Evolutionary conservation across 2,797 vertebrate genomes (phyloP), one percentile per base, ranked within the genome.

Genomic region (Sebastes elongatus): DNA sequence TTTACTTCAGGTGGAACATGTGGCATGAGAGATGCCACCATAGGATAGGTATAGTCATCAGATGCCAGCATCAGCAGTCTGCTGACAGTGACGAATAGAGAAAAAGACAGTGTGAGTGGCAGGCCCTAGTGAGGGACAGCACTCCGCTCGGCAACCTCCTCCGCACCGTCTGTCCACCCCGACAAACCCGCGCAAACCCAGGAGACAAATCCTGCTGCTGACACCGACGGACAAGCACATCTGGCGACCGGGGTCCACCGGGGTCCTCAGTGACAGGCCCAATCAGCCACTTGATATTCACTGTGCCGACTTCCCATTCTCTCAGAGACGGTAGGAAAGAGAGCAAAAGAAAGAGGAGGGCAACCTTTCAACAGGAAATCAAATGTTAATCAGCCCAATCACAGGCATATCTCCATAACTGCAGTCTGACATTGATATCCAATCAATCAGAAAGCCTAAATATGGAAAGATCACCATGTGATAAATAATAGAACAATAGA

Each of bases 21-120:
- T 72, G 84, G 85, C 87, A 78, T 75, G 85, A 90, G 88, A 83
- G 84, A 90, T 80, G 84, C 83, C 71, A 81, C 86, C 89, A 80
- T 55, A 78, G 79, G 71, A 91, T 84, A 68, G 78, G 78, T 80
- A 62, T 56, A 82, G 89, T 84, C 86, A 85, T 88, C 72, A 78
- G 90, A 89, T 74, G 56, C 73, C 81, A 33, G 81, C 61, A 83
- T 94, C 93, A 92, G 92, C 92, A 89, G 68, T 79, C 82, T 52
- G 13, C 68, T 91, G 93, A 94, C 93, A 92, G 90, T 94, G 95
- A 96, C 77, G 84, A 91, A 92, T 74, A 85, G 90, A 86, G 89
- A 86, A 91, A 90, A 92, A 88, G 93, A 94, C 92, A 86, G 82
- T 42, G 30, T 94, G 95, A 95, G 92, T 95, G 95, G 91, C 95